Evolutionary conservation across 2,113 vertebrate genomes (phyloP).

Genomic region (Hyaena hyaena): DNA sequence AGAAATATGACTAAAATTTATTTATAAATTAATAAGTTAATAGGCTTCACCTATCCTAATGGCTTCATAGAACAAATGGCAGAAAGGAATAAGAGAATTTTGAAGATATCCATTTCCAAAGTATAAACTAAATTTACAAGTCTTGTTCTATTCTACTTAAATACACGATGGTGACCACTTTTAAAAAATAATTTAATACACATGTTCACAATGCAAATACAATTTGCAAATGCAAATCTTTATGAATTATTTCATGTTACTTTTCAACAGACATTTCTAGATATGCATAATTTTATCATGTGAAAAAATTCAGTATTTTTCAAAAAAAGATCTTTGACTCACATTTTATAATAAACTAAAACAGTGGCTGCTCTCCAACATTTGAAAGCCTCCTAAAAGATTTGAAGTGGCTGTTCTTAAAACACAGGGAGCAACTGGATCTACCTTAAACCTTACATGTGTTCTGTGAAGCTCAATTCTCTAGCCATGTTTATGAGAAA

Average conservation of each 20-base stretch:
- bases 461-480: neutral
- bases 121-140: neutral
- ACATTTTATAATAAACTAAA: neutral
- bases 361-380: neutral
- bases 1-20: neutral
- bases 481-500: conserved; percentile 26
- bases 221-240: neutral
- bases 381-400: neutral
- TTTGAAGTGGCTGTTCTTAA: neutral
- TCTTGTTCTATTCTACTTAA: neutral
- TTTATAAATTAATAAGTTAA: neutral
- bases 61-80: neutral
- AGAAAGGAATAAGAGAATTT: neutral
- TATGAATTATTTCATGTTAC: neutral
- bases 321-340: neutral
- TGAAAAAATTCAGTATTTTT: neutral
- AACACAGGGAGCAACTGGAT: neutral
- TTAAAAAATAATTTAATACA: neutral
- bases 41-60: neutral
- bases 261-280: neutral
- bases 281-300: neutral
- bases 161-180: neutral
- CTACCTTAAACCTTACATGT: neutral
- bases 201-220: neutral
- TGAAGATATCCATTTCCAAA: neutral